phyloP scores from a whole-genome alignment of 1,140 invertebrate genomes.

The Drosophila tristis region DNA sequence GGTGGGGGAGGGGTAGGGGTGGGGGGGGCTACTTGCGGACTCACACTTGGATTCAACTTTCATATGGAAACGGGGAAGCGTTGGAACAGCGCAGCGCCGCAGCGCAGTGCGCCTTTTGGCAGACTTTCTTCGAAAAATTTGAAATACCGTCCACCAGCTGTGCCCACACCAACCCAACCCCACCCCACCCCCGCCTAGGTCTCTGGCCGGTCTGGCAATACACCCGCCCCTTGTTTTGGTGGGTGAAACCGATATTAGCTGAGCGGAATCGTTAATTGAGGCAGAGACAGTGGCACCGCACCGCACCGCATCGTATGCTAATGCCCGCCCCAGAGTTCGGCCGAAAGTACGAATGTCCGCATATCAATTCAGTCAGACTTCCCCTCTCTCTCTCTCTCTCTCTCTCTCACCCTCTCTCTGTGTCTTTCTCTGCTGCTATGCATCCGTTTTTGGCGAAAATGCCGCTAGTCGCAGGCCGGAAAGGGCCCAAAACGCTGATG shows the following conservation, averaged over 20 bases:
- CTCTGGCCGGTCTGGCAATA: slow-evolving; percentile 22
- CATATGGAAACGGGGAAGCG: slow-evolving; percentile 31
- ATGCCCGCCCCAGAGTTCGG: slow-evolving; percentile 26
- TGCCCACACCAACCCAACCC: too few species aligned
- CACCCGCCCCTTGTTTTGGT: slow-evolving; percentile 50
- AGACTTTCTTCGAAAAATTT: slow-evolving; percentile 72
- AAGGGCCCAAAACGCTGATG: slow-evolving; percentile 23
- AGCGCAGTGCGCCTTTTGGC: slow-evolving; percentile 8
- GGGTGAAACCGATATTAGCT: slow-evolving; percentile 82
- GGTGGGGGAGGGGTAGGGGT: too few species aligned
- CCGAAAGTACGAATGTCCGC: slow-evolving; percentile 32
- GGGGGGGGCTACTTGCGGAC: background rate
- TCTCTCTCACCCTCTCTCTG: background rate
- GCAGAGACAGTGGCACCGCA: too few species aligned
- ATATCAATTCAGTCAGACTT: slow-evolving; percentile 41
- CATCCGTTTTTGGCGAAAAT: slow-evolving; percentile 33
- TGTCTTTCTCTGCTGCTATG: background rate
- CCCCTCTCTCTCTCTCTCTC: too few species aligned
- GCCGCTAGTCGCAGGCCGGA: slow-evolving; percentile 32
- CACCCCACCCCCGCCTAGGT: background rate
- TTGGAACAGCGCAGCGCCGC: too few species aligned
- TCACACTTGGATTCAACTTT: slow-evolving; percentile 40
- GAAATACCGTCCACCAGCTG: slow-evolving; percentile 52
- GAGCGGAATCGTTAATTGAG: slow-evolving; percentile 79
- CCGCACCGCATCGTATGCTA: slow-evolving; percentile 45